Base-by-base conservation (phyloP, 1,140 invertebrate genomes). In the Bombus waltoni region DNA sequence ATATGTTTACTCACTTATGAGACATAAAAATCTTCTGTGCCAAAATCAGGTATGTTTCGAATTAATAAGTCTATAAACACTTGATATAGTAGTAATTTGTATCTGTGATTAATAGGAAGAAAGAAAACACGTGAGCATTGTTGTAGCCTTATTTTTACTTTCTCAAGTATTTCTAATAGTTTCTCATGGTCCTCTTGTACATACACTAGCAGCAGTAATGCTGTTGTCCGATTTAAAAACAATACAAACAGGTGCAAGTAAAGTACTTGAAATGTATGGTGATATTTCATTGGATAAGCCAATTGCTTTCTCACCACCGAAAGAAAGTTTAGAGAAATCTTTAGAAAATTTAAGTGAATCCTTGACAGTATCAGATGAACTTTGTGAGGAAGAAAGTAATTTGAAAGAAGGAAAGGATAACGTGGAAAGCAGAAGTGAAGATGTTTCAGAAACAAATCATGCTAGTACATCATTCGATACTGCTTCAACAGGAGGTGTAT, bases 121-220 rank as follows among this genome's bases (percentile, higher is more conserved):
- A 82, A 91, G 90, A 74, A 95, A 95, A 86, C 92, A 94, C 35
- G 93, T 95, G 25, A 98, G 98, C 83, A 97, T 97, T 81, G 98
- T 99, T 6, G 98, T 99, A 1, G 97, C 98, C 1, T 95, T 99
- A 71, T 99, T 99, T 95, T 95, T 99, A 66, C 94, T 99, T 66
- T 99, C 98, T 9, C 98, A 99, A 97, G 98, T 99, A n/a, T 99
- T 99, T 95, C 95, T 99, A 53, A 99, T 99, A 84, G 97, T 99
- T 80, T 97, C 97, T 2, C 98, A 99, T 93, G 96, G 97, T 15
- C 98, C 98, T 5, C 96, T 99, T 77, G 98, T 99, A 18, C 97
- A 98, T 91, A 97, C 97, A 1, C 93, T 99, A 81, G 98, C 98
- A 47, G 97, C 98, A 95, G 98, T 99, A 57, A 98, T 99, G 90